Conservation (phyloP, 1,140 invertebrate genomes). For the Magallana angulata region DNA sequence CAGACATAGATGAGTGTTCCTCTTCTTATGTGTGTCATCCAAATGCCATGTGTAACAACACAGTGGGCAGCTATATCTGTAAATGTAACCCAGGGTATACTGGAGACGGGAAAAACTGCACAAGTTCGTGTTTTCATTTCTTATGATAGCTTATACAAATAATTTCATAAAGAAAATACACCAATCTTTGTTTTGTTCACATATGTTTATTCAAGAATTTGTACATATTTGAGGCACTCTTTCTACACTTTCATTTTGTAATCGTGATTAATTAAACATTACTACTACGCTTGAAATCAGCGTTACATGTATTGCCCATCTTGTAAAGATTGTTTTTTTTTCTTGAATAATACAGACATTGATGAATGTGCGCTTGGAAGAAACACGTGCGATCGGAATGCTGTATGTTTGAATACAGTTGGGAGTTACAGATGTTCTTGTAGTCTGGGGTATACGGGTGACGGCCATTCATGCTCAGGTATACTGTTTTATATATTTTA, state of each 20-base stretch:
- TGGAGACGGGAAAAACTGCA: background rate
- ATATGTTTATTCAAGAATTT: no score
- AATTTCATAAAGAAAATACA: no score
- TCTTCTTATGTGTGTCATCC: conserved; percentile 11
- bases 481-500: no score
- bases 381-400: conserved; percentile 41
- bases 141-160: no score
- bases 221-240: no score
- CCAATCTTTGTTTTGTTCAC: no score
- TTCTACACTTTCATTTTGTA: no score
- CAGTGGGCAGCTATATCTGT: conserved; percentile 42
- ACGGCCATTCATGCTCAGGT: background rate
- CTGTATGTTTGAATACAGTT: conserved; percentile 32
- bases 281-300: no score
- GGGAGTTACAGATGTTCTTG: conserved; percentile 54
- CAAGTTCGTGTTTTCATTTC: background rate
- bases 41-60: conserved; percentile 40
- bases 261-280: no score
- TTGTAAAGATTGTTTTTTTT: background rate
- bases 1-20: conserved; percentile 41
- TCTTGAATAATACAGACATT: conserved; percentile 37
- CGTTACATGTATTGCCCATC: no score
- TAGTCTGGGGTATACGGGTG: background rate
- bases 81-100: conserved; percentile 33
- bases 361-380: conserved; percentile 46